Base-by-base conservation (phyloP, 2,888 invertebrate genomes). In the Adelphocoris suturalis region DNA sequence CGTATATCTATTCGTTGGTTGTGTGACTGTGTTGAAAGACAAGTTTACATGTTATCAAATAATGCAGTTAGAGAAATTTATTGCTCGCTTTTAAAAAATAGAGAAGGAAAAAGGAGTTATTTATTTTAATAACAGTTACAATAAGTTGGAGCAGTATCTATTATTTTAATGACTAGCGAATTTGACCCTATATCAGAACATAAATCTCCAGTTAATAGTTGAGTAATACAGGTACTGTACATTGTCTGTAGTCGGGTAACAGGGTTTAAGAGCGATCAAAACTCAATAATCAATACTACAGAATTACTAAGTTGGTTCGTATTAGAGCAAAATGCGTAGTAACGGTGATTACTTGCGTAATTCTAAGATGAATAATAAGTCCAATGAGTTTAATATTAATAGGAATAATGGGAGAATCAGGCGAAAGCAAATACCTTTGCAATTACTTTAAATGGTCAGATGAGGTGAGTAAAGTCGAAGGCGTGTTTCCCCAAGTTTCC, bases 351-450 rank as follows among this genome's bases (percentile, higher is more conserved):
- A 5, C 23, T 68, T 23, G 19, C 68, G 23, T 68, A 68, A 68
- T 68, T 0, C 68, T 19, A 68, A 12, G 68, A 12, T 68, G 68
- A 68, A 68, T 68, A 68, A 23, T 68, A 23, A 3, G 37, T 37
- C 68, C 68, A 68, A 68, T 23, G 68, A 27, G 12, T 68, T 16
- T 2, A 68, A 68, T 68, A 68, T 68, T 68, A 23, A 68, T 68
- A 68, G 23, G 68, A 19, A 23, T 0, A n/a, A 61, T 16, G 3
- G 68, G 68, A 5, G 13, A 68, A 23, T 19, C 13, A 27, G 68
- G 23, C 68, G 11, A 23, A 19, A 9, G 23, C 23, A n/a, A 7
- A 23, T 68, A 23, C 68, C 68, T 68, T 23, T 12, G 68, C 23
- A 68, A 68, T 68, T 19, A 23, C 68, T 19, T 5, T 68, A 68